phyloP scores from a whole-genome alignment of 2,888 invertebrate species.

The Polydrusus cervinus region DNA sequence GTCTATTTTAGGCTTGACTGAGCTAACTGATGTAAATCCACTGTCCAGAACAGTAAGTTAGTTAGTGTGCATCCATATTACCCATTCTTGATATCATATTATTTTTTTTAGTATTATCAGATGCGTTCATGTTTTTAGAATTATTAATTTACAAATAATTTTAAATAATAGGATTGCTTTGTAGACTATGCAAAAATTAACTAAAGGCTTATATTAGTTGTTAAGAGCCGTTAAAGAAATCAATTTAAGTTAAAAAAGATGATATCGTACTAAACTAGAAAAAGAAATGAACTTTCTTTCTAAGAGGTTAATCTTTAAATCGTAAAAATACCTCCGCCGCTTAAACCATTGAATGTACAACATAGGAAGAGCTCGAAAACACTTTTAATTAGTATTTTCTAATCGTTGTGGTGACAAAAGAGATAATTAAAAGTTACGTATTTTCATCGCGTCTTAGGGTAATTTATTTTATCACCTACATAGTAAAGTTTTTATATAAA shows the following conservation, averaged over 20 bases:
- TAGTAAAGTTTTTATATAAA: too few relatives aligned
- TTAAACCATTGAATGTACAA: constrained; percentile 5
- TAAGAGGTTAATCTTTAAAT: constrained; percentile 3
- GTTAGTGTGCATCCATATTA: background rate
- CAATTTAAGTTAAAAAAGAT: too few relatives aligned
- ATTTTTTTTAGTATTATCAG: too few relatives aligned
- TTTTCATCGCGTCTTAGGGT: constrained; percentile 10
- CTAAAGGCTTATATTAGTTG: too few relatives aligned
- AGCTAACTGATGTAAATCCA: background rate
- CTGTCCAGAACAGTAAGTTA: background rate
- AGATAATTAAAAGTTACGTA: constrained; percentile 9
- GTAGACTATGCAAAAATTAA: too few relatives aligned
- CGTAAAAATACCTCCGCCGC: constrained; percentile 9
- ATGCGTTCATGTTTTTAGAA: too few relatives aligned
- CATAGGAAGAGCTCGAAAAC: background rate
- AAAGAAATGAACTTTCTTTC: background rate
- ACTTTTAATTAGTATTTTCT: constrained; percentile 14
- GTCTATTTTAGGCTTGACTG: constrained; percentile 4
- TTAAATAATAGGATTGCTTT: too few relatives aligned
- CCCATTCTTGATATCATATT: too few relatives aligned
- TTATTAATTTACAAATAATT: too few relatives aligned
- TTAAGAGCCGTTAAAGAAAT: too few relatives aligned
- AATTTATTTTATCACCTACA: too few relatives aligned
- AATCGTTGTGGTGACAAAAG: constrained; percentile 1
- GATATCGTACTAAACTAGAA: background rate